Evolutionary conservation across 2,888 invertebrate genomes (phyloP), one percentile per base, ranked within the genome.

Genomic region (Cantharis lateralis): DNA sequence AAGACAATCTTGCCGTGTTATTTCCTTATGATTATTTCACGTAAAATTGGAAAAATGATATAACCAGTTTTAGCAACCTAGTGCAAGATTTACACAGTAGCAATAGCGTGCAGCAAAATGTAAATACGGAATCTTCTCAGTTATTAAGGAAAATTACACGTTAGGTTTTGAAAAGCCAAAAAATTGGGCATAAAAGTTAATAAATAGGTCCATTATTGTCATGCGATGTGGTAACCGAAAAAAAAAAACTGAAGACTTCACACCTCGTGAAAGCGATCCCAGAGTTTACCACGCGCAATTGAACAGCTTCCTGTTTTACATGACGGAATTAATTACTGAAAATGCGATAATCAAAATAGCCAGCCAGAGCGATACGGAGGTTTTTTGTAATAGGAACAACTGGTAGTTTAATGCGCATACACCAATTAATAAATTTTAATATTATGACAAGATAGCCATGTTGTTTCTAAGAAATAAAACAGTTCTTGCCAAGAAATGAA

Each of bases 391-490:
- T 48, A 48, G 48, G 7, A 48, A 48, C 48, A 48, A 48, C 48
- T 48, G 48, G 48, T 24, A 18, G 20, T 20, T 20, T 74, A 71
- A 75, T 75, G 75, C 64, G 75, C 75, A 70, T 64, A 75, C 70
- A 71, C 75, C 75, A 75, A 75, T 75, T 75, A 75, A 75, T 75
- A 75, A 75, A 75, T 75, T 75, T 75, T 75, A 75, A 75, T 75
- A 66, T 66, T 66, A 75, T 71, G 75, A 75, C 75, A 75, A 75
- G 75, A 75, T 75, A 76, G 75, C 75, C 75, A 66, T 71, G 73
- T 77, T 71, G 73, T 77, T 74, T 77, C 77, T 71, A 71, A 71
- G 77, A 74, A 77, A 73, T 72, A 70, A 77, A 77, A 32, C 77
- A 72, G 70, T 71, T 77, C 71, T 77, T 74, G 74, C 64, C 77